Conservation (phyloP, 2,888 invertebrate genomes). For the Automeris io region DNA sequence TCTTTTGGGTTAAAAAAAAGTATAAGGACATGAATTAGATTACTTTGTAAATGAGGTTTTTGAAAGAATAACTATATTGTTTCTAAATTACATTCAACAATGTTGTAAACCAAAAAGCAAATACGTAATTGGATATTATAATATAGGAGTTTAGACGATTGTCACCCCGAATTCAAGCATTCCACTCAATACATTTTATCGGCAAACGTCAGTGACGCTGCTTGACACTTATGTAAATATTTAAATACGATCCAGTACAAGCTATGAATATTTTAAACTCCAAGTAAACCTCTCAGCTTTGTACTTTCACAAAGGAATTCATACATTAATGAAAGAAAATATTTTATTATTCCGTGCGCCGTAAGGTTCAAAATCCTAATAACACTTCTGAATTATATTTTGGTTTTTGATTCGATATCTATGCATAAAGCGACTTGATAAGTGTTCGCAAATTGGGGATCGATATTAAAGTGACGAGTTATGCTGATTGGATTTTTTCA, state of each 20-base stretch:
- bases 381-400: conserved; percentile 25
- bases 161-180: conserved; percentile 42
- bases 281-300: conserved; percentile 71
- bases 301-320: conserved; percentile 50
- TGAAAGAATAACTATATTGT: no score
- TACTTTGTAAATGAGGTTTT: no score
- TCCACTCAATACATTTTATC: conserved; percentile 72
- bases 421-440: conserved; percentile 72
- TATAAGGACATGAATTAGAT: no score
- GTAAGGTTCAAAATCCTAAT: conserved; percentile 46
- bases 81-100: no score
- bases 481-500: conserved; percentile 76
- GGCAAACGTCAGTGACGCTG: conserved; percentile 70
- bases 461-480: conserved; percentile 73
- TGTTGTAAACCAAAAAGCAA: no score
- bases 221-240: conserved; percentile 79
- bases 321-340: conserved; percentile 48
- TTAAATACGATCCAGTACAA: conserved; percentile 78
- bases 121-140: no score
- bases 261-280: conserved; percentile 79
- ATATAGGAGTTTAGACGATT: conserved; percentile 1
- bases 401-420: conserved; percentile 55
- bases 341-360: conserved; percentile 35
- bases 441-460: conserved; percentile 71
- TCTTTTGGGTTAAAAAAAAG: no score